Evolutionary conservation across 1,140 invertebrate species (phyloP).

Genomic region (Papilio dardanus): DNA sequence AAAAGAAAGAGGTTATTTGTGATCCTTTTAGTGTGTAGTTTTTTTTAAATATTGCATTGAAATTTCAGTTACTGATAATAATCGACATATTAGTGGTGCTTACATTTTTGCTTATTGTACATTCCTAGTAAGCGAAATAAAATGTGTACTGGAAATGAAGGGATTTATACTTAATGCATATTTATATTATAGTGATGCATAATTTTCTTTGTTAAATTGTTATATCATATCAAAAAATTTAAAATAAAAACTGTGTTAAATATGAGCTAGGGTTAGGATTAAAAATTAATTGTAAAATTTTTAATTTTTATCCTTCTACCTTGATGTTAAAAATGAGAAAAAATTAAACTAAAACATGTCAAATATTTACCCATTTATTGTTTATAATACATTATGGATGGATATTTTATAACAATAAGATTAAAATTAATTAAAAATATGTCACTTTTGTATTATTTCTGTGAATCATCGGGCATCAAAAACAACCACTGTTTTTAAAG

Average conservation of each 20-base stretch:
- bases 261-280: conserved; percentile 15
- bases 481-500: conserved; percentile 84
- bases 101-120: conserved; percentile 22
- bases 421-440: conserved; percentile 61
- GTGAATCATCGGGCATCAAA: conserved; percentile 84
- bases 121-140: conserved; percentile 15
- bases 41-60: background rate
- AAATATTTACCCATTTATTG: conserved; percentile 71
- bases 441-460: conserved; percentile 43
- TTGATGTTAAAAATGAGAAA: conserved; percentile 37
- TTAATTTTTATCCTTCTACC: conserved; percentile 18
- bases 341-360: conserved; percentile 58
- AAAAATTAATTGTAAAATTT: conserved; percentile 18
- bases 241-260: conserved; percentile 28
- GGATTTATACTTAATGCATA: conserved; percentile 22
- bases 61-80: background rate
- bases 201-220: conserved; percentile 24
- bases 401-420: conserved; percentile 67
- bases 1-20: background rate
- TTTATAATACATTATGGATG: conserved; percentile 65
- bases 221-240: conserved; percentile 16
- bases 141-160: conserved; percentile 1
- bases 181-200: conserved; percentile 20
- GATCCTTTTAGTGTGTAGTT: background rate
- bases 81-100: conserved; percentile 5